Evolutionary conservation across 2,113 vertebrate genomes (phyloP), one percentile per base, ranked within the genome.

Genomic region (cattle (Bos taurus)): DNA sequence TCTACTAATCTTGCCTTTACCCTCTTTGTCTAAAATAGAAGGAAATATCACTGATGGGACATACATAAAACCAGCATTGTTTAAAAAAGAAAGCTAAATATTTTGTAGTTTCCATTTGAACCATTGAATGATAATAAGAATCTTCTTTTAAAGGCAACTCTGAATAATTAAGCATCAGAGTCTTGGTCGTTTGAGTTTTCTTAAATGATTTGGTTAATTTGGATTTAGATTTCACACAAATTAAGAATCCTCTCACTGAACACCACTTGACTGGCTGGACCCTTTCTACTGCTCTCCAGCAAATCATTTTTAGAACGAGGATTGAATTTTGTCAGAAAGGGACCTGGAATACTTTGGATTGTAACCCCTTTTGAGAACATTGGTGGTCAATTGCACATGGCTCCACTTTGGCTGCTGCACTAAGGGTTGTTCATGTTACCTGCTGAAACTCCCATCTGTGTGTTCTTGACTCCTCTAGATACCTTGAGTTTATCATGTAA

Each of bases 121-220:
- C 26, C 28, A 54, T 2, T 92, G 46, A 74, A 36, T 81, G 36
- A 85, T 11, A 77, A 59, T 88, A n/a, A 88, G 78, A 16, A 19
- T 62, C 28, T 64, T 81, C 48, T 67, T 81, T 33, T 40, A 85
- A 74, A 50, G 74, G 14, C 33, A 96, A 60, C n/a, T 60, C n/a
- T 50, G 26, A 91, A 52, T 94, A 91, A 60, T 88, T 62, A 7
- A 80, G 78, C 90, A 67, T 91, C 10, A 54, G 33, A 84, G 50
- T 7, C 16, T 43, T 57, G 23, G 17, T 64, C 1, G n/a, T 87
- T 90, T 95, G 56, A 77, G 28, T 92, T 91, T 97, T 93, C 48
- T 56, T 90, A 91, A 92, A 82, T 85, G 57, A 83, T 83, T 33
- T 67, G 30, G 62, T 83, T 93, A 90, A 83, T 87, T 85, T 86